Base-by-base conservation (phyloP, 1,140 invertebrate species). In the Yoshiicerus persimilis region DNA sequence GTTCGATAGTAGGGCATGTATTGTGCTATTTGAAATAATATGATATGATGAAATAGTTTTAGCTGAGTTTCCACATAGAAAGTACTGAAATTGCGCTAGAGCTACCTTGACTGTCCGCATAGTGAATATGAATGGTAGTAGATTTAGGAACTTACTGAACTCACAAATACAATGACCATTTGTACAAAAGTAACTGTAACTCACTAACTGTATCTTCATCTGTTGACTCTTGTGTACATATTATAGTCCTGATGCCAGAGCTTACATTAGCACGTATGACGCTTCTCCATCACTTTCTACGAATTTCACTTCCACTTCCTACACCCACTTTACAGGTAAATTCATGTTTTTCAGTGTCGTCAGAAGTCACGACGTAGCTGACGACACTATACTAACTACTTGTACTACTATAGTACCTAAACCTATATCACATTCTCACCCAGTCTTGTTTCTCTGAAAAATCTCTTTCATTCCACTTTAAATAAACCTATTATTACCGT, bases 281-380 rank as follows among this genome's bases (percentile, higher is more conserved):
- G 91, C 89, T 89, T 91, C 91, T 90, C 91, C 91, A 90, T 89
- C 91, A 91, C 88, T 90, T 62, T 91, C 91, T 89, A 91, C 90
- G 89, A 91, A 91, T 88, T 91, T 91, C 87, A 90, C 91, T 88
- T 89, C 91, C 91, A 90, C 90, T 91, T 89, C 90, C 88, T 89
- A 91, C 90, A 91, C 90, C 87, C 89, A 91, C 41, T 90, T 91
- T 75, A 86, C 90, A 91, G 91, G 91, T 91, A 91, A 90, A 87
- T 64, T 70, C 30, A 64, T 75, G 38, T 80, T 80, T 80, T 20
- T 80, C 75, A 10, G 75, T 80, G 75, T 80, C 75, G 75, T 70
- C 66, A 70, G 66, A 30, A 27, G 10, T 70, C 66, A 16, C 25
- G 27, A 23, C 75, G 16, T 36, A 38, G 16, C 75, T 80, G 75